Conservation (phyloP, 2,113 vertebrate species). For the Anoplopoma fimbria region DNA sequence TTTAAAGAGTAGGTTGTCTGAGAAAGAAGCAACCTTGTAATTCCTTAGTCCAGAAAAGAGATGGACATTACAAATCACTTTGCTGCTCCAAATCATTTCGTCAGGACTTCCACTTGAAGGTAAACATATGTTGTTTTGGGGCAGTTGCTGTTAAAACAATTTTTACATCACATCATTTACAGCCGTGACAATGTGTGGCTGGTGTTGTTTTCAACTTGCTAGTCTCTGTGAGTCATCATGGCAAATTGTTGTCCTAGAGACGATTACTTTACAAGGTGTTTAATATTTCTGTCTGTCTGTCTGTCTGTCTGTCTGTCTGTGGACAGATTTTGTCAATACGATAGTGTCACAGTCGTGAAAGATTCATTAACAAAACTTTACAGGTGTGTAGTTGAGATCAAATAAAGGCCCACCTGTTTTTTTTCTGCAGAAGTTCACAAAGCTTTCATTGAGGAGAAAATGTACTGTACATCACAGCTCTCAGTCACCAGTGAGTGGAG, state of each 20-base stretch:
- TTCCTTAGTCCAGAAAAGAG: not conserved
- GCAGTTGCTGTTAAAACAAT: not conserved
- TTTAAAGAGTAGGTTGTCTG: not conserved
- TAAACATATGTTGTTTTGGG: not conserved
- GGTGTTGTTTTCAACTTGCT: not conserved
- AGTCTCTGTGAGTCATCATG: not conserved
- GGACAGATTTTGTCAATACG: not conserved
- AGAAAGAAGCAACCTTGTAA: not conserved
- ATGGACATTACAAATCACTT: not conserved
- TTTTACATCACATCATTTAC: not conserved
- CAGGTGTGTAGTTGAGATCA: not conserved
- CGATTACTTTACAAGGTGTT: not conserved
- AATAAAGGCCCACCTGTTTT: not conserved
- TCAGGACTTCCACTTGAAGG: not conserved
- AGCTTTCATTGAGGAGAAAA: not conserved
- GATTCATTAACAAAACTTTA: not conserved
- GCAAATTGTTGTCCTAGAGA: not conserved
- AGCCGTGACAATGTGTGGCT: too few relatives aligned
- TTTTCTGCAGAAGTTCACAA: too few relatives aligned
- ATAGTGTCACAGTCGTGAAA: not conserved
- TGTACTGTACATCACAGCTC: not conserved
- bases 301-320: too few relatives aligned
- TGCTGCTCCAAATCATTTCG: not conserved
- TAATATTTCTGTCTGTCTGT: too few relatives aligned
- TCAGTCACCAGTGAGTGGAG: not conserved